Conservation (phyloP, 1,140 invertebrate genomes). For the Leguminivora glycinivorella region DNA sequence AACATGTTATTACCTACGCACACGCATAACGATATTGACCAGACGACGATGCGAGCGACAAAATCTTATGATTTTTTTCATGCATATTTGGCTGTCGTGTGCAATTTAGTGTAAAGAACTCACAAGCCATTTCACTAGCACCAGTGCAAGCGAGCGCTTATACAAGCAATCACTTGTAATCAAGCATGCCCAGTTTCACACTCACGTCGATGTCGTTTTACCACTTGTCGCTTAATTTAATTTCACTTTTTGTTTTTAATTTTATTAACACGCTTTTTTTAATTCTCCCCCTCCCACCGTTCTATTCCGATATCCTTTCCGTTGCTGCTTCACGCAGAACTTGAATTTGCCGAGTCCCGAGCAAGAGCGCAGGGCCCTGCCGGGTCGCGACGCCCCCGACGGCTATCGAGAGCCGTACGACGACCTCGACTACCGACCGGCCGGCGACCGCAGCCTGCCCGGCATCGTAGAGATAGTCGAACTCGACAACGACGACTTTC, state of each 20-base stretch:
- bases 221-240: conserved; percentile 55
- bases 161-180: conserved; percentile 44
- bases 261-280: conserved; percentile 80
- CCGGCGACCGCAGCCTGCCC: conserved; percentile 42
- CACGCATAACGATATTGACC: neutral
- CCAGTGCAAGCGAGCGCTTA: conserved; percentile 33
- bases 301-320: conserved; percentile 62
- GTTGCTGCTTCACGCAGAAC: conserved; percentile 67
- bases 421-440: conserved; percentile 57
- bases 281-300: conserved; percentile 60
- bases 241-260: conserved; percentile 75
- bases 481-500: conserved; percentile 44
- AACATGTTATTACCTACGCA: neutral
- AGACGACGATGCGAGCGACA: neutral
- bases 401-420: conserved; percentile 56
- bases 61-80: neutral
- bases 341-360: conserved; percentile 70
- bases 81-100: neutral
- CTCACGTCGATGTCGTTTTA: conserved; percentile 43
- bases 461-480: conserved; percentile 66
- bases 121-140: conserved; percentile 30
- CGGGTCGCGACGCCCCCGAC: conserved; percentile 56
- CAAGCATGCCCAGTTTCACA: conserved; percentile 55
- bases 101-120: neutral
- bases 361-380: conserved; percentile 44